Evolutionary conservation across 2,888 invertebrate species (phyloP), one percentile per base, ranked within the genome.

Genomic region (Cinara cedri): DNA sequence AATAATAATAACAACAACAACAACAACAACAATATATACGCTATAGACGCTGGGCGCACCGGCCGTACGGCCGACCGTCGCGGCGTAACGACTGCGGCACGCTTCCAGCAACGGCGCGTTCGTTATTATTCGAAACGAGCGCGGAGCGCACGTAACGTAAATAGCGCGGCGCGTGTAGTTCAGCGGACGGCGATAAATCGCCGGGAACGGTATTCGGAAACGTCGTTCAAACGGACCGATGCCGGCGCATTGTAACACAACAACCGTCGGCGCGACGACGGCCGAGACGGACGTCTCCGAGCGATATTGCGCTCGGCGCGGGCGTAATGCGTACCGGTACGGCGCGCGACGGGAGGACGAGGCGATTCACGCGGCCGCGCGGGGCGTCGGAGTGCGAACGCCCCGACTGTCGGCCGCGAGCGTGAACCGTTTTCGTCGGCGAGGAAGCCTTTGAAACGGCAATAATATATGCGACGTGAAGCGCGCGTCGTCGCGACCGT

Each of bases 201-300:
- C 34, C 49, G 14, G 72, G 21, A 57, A 57, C 24, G 46, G 72
- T 60, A 60, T 60, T 72, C 19, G 60, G 72, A 60, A 72, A 72
- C 72, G 46, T 72, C 60, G 49, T 72, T 49, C 72, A 26, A 72
- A 72, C 72, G 26, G 1, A 72, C 46, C 10, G 26, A 72, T 72
- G n/a, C n/a, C n/a, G n/a, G n/a, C n/a, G n/a, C n/a, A n/a, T n/a
- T n/a, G 6, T 34, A 72, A 72, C 60, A 60, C 72, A 72, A 34
- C 34, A n/a, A n/a, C n/a, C n/a, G n/a, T n/a, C n/a, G n/a, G 34
- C 34, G n/a, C 21, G 72, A 49, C 24, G 49, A 66, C 66, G 49
- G n/a, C 60, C 19, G 60, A 49, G 60, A 72, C 57, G 24, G 57
- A 55, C 57, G n/a, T 9, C 19, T 60, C 57, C 72, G n/a, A 26